A percentile compares a stretch with the other conserved stretches of the same genome.
phyloP scores from a whole-genome alignment of 2,797 vertebrate species.

The Rhinatrema bivittatum region DNA sequence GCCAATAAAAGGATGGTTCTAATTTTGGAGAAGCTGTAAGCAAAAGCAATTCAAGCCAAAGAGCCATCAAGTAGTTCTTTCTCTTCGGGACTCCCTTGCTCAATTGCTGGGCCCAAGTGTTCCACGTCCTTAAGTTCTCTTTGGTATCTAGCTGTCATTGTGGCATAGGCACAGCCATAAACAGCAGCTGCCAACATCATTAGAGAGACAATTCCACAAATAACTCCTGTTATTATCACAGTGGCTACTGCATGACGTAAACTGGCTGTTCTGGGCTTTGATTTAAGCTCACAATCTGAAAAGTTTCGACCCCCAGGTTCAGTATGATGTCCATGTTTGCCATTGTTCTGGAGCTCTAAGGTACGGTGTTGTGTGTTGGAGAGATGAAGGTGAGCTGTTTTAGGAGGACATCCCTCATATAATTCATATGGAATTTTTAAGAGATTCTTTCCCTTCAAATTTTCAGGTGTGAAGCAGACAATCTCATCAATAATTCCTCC shows the following conservation, averaged over 20 bases:
- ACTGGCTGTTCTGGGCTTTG: conserved; percentile 66
- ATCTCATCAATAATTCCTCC: conserved; percentile 80
- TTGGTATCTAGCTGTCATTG: conserved; percentile 81
- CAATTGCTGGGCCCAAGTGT: conserved; percentile 29
- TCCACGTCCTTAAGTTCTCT: conserved; percentile 68
- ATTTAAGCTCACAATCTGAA: conserved; percentile 71
- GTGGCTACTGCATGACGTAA: conserved; percentile 88
- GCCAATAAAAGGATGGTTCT: no score
- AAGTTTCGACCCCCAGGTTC: conserved; percentile 13
- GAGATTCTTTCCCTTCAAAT: conserved; percentile 75
- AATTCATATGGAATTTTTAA: conserved; percentile 86
- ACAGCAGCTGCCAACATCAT: conserved; percentile 92
- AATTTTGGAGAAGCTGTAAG: conserved; percentile 1
- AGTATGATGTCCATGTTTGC: conserved; percentile 36
- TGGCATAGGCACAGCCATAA: conserved; percentile 90
- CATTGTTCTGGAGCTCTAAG: conserved; percentile 41
- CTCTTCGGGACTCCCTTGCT: conserved; percentile 48
- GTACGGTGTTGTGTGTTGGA: conserved; percentile 62
- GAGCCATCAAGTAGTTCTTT: conserved; percentile 69
- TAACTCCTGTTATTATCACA: conserved; percentile 85
- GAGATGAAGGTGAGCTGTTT: conserved; percentile 57
- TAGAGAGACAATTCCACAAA: conserved; percentile 88
- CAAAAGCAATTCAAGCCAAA: conserved; percentile 49
- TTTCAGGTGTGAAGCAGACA: conserved; percentile 70
- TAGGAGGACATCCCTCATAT: conserved; percentile 74